Evolutionary conservation across 2,113 vertebrate genomes (phyloP).

Genomic region (Spilogale gracilis): DNA sequence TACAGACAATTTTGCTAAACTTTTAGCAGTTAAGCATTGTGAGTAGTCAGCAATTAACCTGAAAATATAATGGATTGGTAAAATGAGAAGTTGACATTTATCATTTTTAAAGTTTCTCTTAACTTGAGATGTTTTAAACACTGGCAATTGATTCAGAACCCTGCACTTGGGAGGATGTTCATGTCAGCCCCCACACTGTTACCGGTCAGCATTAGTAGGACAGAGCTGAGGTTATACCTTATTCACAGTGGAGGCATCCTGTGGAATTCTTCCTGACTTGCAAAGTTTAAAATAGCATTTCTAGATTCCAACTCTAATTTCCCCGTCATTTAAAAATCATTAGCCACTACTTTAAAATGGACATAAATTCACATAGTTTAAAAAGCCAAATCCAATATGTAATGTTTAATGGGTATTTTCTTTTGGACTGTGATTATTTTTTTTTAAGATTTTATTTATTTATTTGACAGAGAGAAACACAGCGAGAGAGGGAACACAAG

Average conservation of each 20-base stretch:
- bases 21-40: neutral
- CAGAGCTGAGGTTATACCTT: slow-evolving; percentile 72
- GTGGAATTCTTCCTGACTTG: slow-evolving; percentile 78
- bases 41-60: slow-evolving; percentile 42
- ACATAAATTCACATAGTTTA: slow-evolving; percentile 58
- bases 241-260: slow-evolving; percentile 72
- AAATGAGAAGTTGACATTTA: neutral
- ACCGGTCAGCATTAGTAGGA: neutral
- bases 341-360: slow-evolving; percentile 69
- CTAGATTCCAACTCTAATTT: slow-evolving; percentile 80
- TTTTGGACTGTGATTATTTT: neutral
- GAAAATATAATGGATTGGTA: neutral
- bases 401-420: slow-evolving; percentile 50
- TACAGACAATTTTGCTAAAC: neutral
- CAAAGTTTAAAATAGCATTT: slow-evolving; percentile 75
- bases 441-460: no score
- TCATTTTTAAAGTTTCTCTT: slow-evolving; percentile 4
- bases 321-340: slow-evolving; percentile 74
- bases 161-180: slow-evolving; percentile 31
- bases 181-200: neutral
- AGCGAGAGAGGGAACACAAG: no score
- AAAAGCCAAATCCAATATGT: slow-evolving; percentile 74
- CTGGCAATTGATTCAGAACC: slow-evolving; percentile 2
- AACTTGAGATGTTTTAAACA: neutral
- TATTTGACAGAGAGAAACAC: no score